phyloP scores from a whole-genome alignment of 1,140 invertebrate genomes.

The Drosophila tropicalis region DNA sequence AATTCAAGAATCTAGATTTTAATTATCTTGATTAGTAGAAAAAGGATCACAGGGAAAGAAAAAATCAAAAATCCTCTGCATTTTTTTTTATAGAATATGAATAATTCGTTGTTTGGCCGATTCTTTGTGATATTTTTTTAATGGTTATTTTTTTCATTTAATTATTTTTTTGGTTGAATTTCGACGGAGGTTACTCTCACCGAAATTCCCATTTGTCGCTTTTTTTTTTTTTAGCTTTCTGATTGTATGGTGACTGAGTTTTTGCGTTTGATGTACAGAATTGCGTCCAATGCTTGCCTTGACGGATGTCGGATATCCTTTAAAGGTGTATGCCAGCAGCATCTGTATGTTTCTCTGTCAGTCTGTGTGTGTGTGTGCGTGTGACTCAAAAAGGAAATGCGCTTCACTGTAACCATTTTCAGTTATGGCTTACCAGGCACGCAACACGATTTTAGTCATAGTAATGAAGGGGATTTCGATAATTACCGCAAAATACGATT shows the following conservation, averaged over 20 bases:
- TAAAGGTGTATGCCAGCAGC: conserved; percentile 13
- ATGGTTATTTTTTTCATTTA: conserved; percentile 19
- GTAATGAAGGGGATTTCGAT: conserved; percentile 10
- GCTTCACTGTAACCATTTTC: conserved; percentile 58
- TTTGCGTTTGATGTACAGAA: conserved; percentile 49
- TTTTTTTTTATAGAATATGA: neutral
- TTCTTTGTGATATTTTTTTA: neutral
- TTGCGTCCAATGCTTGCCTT: conserved; percentile 44
- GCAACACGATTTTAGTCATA: conserved; percentile 5
- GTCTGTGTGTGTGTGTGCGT: conserved; percentile 26
- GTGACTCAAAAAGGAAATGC: conserved; percentile 40
- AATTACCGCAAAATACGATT: conserved; percentile 12
- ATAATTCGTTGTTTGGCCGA: neutral
- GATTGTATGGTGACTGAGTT: conserved; percentile 2
- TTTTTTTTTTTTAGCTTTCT: conserved; percentile 7
- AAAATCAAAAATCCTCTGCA: too few species aligned
- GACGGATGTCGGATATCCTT: conserved; percentile 50
- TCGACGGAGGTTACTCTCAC: neutral
- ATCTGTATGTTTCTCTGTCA: conserved; percentile 12
- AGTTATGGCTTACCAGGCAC: conserved; percentile 64
- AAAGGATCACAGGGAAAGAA: too few species aligned
- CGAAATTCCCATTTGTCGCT: neutral
- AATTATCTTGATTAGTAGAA: too few species aligned
- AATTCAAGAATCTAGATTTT: too few species aligned
- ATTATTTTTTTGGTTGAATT: conserved; percentile 34